A percentile compares a stretch with the other conserved stretches of the same genome.
Evolutionary conservation across 2,797 vertebrate species (phyloP).

Genomic region (Rhynchotus rufescens): DNA sequence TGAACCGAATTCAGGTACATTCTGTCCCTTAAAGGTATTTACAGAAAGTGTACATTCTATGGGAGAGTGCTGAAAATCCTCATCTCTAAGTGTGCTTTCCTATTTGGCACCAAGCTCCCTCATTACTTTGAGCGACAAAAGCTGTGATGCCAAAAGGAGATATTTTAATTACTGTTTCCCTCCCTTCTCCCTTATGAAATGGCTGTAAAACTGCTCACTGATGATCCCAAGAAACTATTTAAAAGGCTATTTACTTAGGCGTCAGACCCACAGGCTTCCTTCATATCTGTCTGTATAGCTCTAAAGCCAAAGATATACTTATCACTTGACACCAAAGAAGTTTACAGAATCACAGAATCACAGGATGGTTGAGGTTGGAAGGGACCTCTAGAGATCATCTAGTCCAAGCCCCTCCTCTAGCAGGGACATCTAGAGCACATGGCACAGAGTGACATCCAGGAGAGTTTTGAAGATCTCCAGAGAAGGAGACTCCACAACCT

Average conservation of each 20-base stretch:
- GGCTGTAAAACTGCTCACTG: constrained; percentile 45
- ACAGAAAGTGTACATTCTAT: neutral
- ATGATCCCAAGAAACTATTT: constrained; percentile 41
- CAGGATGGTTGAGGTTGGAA: no score
- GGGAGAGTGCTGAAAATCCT: neutral
- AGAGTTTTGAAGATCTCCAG: no score
- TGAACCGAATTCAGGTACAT: constrained; percentile 8
- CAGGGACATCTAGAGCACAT: no score
- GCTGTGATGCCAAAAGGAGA: constrained; percentile 3
- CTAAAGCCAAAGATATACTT: neutral
- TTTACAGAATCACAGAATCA: neutral
- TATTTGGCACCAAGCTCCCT: neutral
- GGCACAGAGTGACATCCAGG: no score
- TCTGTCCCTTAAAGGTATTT: neutral
- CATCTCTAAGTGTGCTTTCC: neutral
- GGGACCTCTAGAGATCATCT: no score
- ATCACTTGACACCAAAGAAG: neutral
- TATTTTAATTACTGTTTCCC: constrained; percentile 56
- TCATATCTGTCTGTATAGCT: neutral
- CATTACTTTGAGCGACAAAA: neutral
- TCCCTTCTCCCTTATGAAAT: constrained; percentile 35
- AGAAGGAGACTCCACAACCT: no score
- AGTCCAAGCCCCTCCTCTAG: no score
- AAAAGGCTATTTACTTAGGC: constrained; percentile 53
- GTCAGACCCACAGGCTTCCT: constrained; percentile 4